Conservation (phyloP, 2,888 invertebrate genomes). For the Camptogramma bilineatum region DNA sequence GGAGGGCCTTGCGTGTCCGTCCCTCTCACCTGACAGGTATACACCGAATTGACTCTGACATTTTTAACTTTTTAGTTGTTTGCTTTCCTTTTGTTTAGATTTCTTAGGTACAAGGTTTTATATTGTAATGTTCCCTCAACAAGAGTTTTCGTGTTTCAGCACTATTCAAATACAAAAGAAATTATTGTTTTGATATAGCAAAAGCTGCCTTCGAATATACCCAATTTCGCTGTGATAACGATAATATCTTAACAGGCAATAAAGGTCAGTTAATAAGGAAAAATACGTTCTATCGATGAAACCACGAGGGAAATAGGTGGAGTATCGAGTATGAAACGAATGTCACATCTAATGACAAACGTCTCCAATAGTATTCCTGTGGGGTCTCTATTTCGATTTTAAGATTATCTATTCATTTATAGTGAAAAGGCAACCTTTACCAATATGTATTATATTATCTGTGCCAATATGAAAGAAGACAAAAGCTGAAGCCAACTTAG, state of each 20-base stretch:
- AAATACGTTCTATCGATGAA: constrained; percentile 56
- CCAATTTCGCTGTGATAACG: constrained; percentile 21
- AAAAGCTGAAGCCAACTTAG: too few species aligned
- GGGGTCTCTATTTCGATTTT: neutral
- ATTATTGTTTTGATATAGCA: neutral
- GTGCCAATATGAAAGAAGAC: too few species aligned
- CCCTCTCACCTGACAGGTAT: constrained; percentile 54
- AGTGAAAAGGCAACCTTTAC: neutral
- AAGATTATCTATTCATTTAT: neutral
- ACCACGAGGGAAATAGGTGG: constrained; percentile 56
- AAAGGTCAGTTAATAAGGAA: constrained; percentile 63
- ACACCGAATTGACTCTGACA: constrained; percentile 59
- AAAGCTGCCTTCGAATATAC: neutral
- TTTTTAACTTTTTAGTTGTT: constrained; percentile 59
- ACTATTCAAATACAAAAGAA: too few species aligned
- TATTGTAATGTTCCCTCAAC: neutral
- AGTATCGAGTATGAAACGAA: constrained; percentile 28
- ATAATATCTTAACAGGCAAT: constrained; percentile 51
- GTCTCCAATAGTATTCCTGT: neutral
- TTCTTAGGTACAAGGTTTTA: neutral
- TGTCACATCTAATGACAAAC: constrained; percentile 20
- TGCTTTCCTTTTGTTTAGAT: constrained; percentile 42
- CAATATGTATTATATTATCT: too few species aligned
- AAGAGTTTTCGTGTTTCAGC: too few species aligned
- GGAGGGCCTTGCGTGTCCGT: constrained; percentile 68